Evolutionary conservation across 2,888 invertebrate species (phyloP), one percentile per base, ranked within the genome.

Genomic region (Idaea biselata): DNA sequence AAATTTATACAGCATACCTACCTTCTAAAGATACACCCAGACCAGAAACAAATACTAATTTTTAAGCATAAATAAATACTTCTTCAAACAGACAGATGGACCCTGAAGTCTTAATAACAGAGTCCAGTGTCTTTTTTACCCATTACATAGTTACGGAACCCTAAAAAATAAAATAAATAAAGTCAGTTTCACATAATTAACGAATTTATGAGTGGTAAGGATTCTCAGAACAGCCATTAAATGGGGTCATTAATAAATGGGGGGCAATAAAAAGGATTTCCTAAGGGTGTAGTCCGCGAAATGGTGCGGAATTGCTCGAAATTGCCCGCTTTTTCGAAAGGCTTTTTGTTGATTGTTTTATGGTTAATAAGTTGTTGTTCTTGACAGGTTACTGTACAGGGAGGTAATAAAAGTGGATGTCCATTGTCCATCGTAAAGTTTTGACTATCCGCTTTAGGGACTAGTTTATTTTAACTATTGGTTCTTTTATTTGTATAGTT

Each of bases 191-290:
- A 70, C 68, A 66, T 72, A 73, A 72, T 73, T 72, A 73, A 73
- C 72, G 73, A 73, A 73, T 73, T 73, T 73, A 73, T 73, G 58
- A 66, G 68, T 66, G 65, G 65, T 44, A 14, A 44, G 67, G 68
- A 72, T 62, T 73, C 69, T 68, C 64, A 73, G 73, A 72, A 70
- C 67, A 44, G 44, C 44, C 44, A 44, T 44, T 67, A 74, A 74
- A 68, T 65, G 68, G 63, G 63, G 60, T 66, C 77, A 73, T 72
- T 76, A 75, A 78, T 77, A 75, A 79, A 77, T 76, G 76, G 68
- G 63, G 66, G 66, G 67, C 73, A 11, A 72, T 78, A 75, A 75
- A 67, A 67, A 66, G 73, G 68, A 68, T 73, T 73, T 74, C 70
- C 71, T 70, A 63, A 59, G 69, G 68, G 73, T 63, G 65, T 59